Evolutionary conservation across 2,797 vertebrate genomes (phyloP), one percentile per base, ranked within the genome.

Genomic region (Eulemur coronatus): DNA sequence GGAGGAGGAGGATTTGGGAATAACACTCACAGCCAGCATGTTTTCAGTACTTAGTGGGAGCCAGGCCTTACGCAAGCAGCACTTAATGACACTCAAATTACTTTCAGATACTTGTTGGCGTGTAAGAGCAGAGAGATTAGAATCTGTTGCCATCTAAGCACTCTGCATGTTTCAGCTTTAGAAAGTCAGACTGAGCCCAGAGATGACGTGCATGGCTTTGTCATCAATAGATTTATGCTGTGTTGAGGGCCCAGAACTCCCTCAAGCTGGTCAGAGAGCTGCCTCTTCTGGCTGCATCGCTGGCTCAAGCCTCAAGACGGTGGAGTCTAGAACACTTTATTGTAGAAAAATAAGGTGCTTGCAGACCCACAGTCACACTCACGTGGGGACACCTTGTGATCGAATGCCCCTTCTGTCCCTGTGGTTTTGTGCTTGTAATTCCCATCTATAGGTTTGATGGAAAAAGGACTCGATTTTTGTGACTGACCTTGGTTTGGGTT

Each of bases 71-170:
- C 30, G 90, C 79, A 96, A 95, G 78, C 76, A 48, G 78, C 17
- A 0, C 84, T 92, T 90, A 97, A 84, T 41, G 91, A 69, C 86
- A 82, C 82, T 85, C 90, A 97, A 86, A 96, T 97, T 95, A 67
- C 95, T 96, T 95, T 92, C 92, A 95, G 92, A 95, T 92, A 26
- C 73, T 91, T 20, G 9, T 38, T 96, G 94, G 94, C 50, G 0
- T n/a, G 50, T 26, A 57, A 57, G 82, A 89, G 78, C 41, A 43
- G 70, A 65, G 12, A 38, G 94, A 57, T 89, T 79, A 86, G 90
- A 86, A 96, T 96, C 95, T 35, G 61, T 67, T 84, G 81, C 81
- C 18, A 13, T 92, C 72, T 55, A 86, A 93, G 95, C 30, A 12
- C 72, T 76, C 59, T 0, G 67, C n/a, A 1, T 63, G 81, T 70